These are phyloP conservation scores for Forficula auricularia DNA, from an alignment of 1,140 invertebrate species.

Conservation along the genomic window DNA sequence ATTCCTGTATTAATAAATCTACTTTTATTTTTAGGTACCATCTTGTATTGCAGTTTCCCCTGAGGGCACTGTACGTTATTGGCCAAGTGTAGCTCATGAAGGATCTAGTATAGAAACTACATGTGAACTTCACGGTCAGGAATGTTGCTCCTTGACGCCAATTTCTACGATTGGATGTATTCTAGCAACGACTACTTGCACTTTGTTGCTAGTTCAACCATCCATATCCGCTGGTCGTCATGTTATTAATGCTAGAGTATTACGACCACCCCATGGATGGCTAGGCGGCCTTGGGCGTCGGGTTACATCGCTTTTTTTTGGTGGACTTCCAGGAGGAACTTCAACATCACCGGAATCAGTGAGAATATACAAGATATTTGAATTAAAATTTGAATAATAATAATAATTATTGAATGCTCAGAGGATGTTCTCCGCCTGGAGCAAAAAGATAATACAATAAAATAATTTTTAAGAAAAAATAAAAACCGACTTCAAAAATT, in stretches of 20 bases:
- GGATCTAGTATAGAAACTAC: constrained; percentile 66
- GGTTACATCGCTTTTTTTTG: constrained; percentile 77
- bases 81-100: constrained; percentile 78
- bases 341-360: constrained; percentile 44
- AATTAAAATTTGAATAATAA: too few relatives aligned
- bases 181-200: constrained; percentile 79
- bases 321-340: constrained; percentile 32
- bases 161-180: constrained; percentile 57
- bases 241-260: constrained; percentile 44
- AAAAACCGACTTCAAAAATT: too few relatives aligned
- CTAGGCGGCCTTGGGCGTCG: constrained; percentile 68
- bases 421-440: too few relatives aligned
- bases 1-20: too few relatives aligned
- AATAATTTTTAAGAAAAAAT: too few relatives aligned
- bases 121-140: constrained; percentile 49
- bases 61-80: constrained; percentile 78
- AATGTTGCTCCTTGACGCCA: constrained; percentile 60
- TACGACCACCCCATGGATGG: constrained; percentile 66
- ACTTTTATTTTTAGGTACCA: constrained; percentile 40
- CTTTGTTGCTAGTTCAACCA: constrained; percentile 58
- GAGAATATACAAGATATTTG: too few relatives aligned
- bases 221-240: constrained; percentile 35
- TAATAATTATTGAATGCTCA: too few relatives aligned
- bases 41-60: constrained; percentile 84
- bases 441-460: too few relatives aligned